Evolutionary conservation across 2,888 invertebrate genomes (phyloP).

Genomic region (Zygothrica quintamaculata): DNA sequence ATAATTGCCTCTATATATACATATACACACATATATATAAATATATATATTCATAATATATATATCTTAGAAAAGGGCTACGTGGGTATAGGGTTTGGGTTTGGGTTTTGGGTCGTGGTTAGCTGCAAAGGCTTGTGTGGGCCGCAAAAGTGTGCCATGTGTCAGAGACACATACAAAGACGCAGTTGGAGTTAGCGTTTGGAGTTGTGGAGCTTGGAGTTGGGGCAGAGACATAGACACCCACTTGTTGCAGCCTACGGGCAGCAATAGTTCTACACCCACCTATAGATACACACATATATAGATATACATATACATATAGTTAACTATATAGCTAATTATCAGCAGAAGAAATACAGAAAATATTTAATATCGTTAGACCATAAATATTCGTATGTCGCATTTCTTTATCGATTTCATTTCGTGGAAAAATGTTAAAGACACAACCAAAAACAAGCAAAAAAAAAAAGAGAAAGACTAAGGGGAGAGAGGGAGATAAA

Average conservation of each 20-base stretch:
- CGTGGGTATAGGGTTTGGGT: conserved; percentile 63
- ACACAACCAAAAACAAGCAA: too few species aligned
- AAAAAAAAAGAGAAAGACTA: too few species aligned
- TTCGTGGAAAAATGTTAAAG: conserved; percentile 53
- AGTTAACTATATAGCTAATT: conserved; percentile 66
- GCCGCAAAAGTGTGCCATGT: conserved; percentile 78
- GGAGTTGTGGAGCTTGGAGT: conserved; percentile 11
- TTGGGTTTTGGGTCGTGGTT: conserved; percentile 22
- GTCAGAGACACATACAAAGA: conserved; percentile 40
- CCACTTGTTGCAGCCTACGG: conserved; percentile 54
- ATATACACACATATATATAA: too few species aligned
- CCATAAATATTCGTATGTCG: conserved; percentile 44
- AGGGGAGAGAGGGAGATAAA: too few species aligned
- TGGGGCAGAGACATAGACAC: conserved; percentile 46
- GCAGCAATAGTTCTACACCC: conserved; percentile 45
- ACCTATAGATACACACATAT: too few species aligned
- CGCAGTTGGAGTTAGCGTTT: conserved; percentile 12
- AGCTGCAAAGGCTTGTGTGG: conserved; percentile 67
- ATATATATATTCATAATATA: too few species aligned
- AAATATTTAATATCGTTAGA: conserved; percentile 37
- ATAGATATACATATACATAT: too few species aligned
- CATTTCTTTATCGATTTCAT: conserved; percentile 71
- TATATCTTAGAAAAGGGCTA: conserved; percentile 56
- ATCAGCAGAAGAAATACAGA: conserved; percentile 27
- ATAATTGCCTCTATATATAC: conserved; percentile 50